Conservation (phyloP, 2,888 invertebrate species). For the Neoaliturus tenellus region DNA sequence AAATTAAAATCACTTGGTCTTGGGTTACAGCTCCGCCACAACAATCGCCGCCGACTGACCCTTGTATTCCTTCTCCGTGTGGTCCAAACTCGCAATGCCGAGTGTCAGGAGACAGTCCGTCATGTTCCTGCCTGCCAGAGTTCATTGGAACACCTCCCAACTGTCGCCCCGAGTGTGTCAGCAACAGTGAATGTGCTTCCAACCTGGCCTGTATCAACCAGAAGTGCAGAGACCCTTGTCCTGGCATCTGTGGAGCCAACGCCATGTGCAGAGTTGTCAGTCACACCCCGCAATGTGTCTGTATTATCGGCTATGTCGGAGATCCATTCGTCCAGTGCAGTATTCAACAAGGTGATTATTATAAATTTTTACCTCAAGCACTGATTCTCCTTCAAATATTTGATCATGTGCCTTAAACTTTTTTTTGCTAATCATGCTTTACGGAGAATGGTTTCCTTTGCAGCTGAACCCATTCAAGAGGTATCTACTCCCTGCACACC, state of each 20-base stretch:
- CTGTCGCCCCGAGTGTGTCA: slow-evolving; percentile 86
- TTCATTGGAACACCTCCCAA: slow-evolving; percentile 86
- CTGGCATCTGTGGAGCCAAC: slow-evolving; percentile 84
- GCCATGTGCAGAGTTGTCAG: slow-evolving; percentile 84
- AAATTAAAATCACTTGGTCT: too few species aligned
- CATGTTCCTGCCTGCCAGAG: slow-evolving; percentile 84
- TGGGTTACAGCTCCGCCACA: slow-evolving; percentile 60
- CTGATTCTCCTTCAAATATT: background rate
- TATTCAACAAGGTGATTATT: slow-evolving; percentile 61
- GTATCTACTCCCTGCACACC: slow-evolving; percentile 80
- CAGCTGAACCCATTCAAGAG: slow-evolving; percentile 71
- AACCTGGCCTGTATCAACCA: slow-evolving; percentile 87
- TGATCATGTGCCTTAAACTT: background rate
- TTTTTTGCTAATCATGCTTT: background rate
- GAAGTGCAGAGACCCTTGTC: slow-evolving; percentile 87
- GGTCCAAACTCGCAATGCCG: slow-evolving; percentile 87
- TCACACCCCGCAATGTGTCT: slow-evolving; percentile 88
- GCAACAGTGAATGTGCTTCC: slow-evolving; percentile 85
- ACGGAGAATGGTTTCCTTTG: slow-evolving; percentile 61
- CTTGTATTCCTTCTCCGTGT: slow-evolving; percentile 84
- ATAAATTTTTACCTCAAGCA: slow-evolving; percentile 12
- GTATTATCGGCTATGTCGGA: slow-evolving; percentile 81
- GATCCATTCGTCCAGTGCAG: slow-evolving; percentile 85
- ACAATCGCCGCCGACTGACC: slow-evolving; percentile 69
- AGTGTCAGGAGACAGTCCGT: slow-evolving; percentile 81